Evolutionary conservation across 2,888 invertebrate genomes (phyloP), one percentile per base, ranked within the genome.

Genomic region (Microplitis manilae): DNA sequence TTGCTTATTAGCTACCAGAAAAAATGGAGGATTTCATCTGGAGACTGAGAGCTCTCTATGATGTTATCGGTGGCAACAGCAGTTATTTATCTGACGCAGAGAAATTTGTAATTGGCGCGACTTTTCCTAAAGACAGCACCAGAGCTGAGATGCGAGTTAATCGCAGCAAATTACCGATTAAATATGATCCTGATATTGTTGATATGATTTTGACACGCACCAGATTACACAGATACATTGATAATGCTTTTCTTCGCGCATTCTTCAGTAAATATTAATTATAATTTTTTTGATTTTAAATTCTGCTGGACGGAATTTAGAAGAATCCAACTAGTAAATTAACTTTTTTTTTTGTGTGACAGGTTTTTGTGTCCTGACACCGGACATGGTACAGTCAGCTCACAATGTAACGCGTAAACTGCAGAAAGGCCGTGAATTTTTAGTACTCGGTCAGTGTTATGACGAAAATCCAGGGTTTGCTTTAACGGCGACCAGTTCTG

Each of bases 391-490:
- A 61, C 83, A 78, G 77, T 86, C 89, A 13, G 81, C 86, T 15
- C 82, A 87, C 30, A 87, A 89, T 72, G 77, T 84, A 13, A 83
- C 85, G 8, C 84, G 84, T 40, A 60, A 79, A 2, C 76, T 88
- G 15, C 79, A 81, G 59, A 77, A 84, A 41, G 79, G 83, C 71
- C 81, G 79, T 40, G 87, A 88, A 84, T 84, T 85, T 59, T 77
- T 89, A 65, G 80, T 88, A 59, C 83, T 89, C 13, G 88, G 86
- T 2, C 85, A 89, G 65, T 89, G 88, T 80, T 85, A 88, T 60
- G 84, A 86, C 13, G 85, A 85, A 20, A 87, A 87, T 82, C 88
- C 89, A 67, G 83, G 84, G 70, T 86, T 88, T 75, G 86, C 85
- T 0, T 64, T 89, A 73, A 85, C 87, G 5, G 87, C 85, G 61